Evolutionary conservation across 2,797 vertebrate genomes (phyloP).

Genomic region (Ataeniobius toweri): DNA sequence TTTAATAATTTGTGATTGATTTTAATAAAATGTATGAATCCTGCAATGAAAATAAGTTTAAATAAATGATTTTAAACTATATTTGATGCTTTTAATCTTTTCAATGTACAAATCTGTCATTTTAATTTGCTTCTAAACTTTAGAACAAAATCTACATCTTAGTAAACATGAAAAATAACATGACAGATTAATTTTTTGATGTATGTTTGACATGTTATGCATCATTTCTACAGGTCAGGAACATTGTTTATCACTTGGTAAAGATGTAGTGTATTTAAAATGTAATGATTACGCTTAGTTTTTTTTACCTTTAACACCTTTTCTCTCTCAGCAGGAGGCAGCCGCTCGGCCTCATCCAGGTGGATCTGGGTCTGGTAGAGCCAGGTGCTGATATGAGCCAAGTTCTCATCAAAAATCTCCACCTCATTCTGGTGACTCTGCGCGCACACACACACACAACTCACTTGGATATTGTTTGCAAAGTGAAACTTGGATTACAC

Average conservation of each 20-base stretch:
- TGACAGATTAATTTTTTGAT: neutral
- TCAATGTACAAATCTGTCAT: neutral
- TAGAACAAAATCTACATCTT: neutral
- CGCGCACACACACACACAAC: slow-evolving; percentile 1
- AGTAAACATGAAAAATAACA: neutral
- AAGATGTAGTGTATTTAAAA: neutral
- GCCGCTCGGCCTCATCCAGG: slow-evolving; percentile 92
- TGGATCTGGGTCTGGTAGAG: slow-evolving; percentile 96
- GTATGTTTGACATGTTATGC: neutral
- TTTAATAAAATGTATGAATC: neutral
- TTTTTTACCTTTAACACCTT: slow-evolving; percentile 86
- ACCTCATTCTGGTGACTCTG: slow-evolving; percentile 95
- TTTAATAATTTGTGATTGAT: neutral
- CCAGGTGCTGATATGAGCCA: slow-evolving; percentile 99
- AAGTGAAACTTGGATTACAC: neutral
- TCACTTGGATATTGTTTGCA: neutral
- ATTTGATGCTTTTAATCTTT: neutral
- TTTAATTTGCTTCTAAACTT: neutral
- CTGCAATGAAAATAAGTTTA: neutral
- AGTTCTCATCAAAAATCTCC: slow-evolving; percentile 95
- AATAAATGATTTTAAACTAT: neutral
- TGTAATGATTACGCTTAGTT: no score
- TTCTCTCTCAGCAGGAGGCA: slow-evolving; percentile 84
- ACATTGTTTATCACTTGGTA: no score
- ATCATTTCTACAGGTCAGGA: neutral